Base-by-base conservation (phyloP, 2,113 vertebrate species). In the Pangasianodon gigas region DNA sequence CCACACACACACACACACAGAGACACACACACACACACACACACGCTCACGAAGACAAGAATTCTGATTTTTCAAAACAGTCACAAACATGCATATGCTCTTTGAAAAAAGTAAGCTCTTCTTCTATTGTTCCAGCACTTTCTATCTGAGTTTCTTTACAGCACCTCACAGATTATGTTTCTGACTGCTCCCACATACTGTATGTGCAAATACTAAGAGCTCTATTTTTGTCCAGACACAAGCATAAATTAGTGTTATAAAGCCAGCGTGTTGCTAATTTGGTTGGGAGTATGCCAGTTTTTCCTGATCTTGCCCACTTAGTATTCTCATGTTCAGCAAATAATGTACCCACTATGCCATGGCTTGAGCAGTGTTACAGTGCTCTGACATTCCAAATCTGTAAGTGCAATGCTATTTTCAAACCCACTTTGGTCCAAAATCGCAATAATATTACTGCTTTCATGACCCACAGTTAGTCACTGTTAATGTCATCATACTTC, bases 11-110 rank as follows among this genome's bases (percentile, higher is more conserved):
- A 81, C 74, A 83, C 86, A 82, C 86, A 75, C 90, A 89, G 85
- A 94, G 92, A 91, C 90, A 88, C 87, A 87, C 65, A 77, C 67
- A 84, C 54, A 83, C 46, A 60, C 87, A 37, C 54, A 75, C 44
- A 77, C 67, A 69, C 62, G 21, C 37, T 92, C 90, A 91, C 52
- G 58, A 37, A 21, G 52, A 65, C 44, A 65, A 74, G 65, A 79
- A 89, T 89, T 87, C 48, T 79, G 58, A 46, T 71, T 67, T 75
- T 48, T n/a, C 32, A 21, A 89, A 88, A 88, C 87, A 91, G 82
- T 81, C 58, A 80, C 60, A 90, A 92, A 90, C 84, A 86, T 48
- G 69, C 0, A 52, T 65, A 19, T 54, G 29, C 56, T 56, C 6
- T 37, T 37, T 51, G 7, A 46, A 51, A 60, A 3, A 46, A 37